Base-by-base conservation (phyloP, 1,140 invertebrate genomes). In the Telenomus remus region DNA sequence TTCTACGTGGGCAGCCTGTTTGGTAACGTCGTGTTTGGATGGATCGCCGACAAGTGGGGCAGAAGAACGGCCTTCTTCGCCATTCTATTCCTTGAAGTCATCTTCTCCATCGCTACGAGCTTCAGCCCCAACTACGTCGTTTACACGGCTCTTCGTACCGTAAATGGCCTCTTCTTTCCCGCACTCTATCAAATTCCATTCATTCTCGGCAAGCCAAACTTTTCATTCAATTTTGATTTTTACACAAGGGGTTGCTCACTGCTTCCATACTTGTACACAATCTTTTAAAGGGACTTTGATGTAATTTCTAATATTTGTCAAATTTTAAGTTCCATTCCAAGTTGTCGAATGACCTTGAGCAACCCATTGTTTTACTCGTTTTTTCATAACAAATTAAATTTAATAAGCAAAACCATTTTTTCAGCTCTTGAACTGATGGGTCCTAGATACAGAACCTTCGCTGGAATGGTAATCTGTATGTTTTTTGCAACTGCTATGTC, bases 11-110 rank as follows among this genome's bases (percentile, higher is more conserved):
- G 92, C 10, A 92, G 91, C 19, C 89, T 93, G 10, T 92, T 93
- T 73, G 92, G 92, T 1, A 93, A 92, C 73, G 88, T 92, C 5
- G 89, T 93, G n/a, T 93, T 93, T 74, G 92, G 92, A 15, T 92
- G 90, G 89, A 90, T 93, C 68, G 92, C 92, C 10, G 92, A 93
- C 79, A 92, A 92, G 81, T 91, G 92, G 84, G 94, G 94, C 8
- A 89, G 93, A 43, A 90, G 92, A 50, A 90, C 91, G 10, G 89
- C 93, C 42, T 92, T 93, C 66, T 90, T 93, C 51, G 87, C 91
- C 15, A 93, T 92, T 83, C 89, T 94, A 4, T 88, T 91, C 61
- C 85, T 93, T 50, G 90, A 93, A 83, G 91, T 92, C 14, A 89
- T 92, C 48, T 89, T 93, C 78, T 91, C 92, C 1, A 92, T 93